Base-by-base conservation (phyloP, 2,888 invertebrate genomes). In the Willowsia nigromaculata region DNA sequence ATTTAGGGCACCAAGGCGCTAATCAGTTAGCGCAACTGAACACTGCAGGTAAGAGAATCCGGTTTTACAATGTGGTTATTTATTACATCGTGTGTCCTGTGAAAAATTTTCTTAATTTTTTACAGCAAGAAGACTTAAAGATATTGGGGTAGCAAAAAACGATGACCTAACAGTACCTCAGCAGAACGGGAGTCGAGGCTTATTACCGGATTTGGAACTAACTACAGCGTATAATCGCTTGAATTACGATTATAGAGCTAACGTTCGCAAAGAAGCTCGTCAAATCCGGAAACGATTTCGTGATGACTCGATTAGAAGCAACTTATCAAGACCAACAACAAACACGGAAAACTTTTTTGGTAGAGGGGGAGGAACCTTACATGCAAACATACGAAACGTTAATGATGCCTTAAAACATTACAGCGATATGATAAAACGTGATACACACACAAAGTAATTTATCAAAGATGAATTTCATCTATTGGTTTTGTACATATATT, bases 381-480 rank as follows among this genome's bases (percentile, higher is more conserved):
- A 7, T 18, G 40, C 43, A 40, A 37, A n/a, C n/a, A n/a, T n/a
- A n/a, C n/a, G 7, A 0, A 40, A 59, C 11, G 43, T 62, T 11
- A 62, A 53, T 62, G 62, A 81, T 25, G 30, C 53, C 0, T 62
- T 81, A 15, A 62, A 22, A n/a, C 43, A 62, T 30, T 81, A 81
- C 43, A 59, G 33, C 11, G n/a, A 71, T 7, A 22, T 62, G 62
- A 30, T 62, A 25, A 30, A 25, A 62, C 6, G 62, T 11, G 30
- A 62, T 56, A 22, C 56, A 2, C 18, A 2, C 5, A 22, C 56
- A 2, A 56, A 56, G 15, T 56, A 22, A 30, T 22, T 4, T 4
- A 3, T 5, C 22, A 22, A 56, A 7, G 22, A 56, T 22, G 18
- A 22, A 22, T 1, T 4, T 5, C 5, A 22, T 3, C 1, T 2